Conservation (phyloP, 2,113 vertebrate genomes). For the Mola mola region DNA sequence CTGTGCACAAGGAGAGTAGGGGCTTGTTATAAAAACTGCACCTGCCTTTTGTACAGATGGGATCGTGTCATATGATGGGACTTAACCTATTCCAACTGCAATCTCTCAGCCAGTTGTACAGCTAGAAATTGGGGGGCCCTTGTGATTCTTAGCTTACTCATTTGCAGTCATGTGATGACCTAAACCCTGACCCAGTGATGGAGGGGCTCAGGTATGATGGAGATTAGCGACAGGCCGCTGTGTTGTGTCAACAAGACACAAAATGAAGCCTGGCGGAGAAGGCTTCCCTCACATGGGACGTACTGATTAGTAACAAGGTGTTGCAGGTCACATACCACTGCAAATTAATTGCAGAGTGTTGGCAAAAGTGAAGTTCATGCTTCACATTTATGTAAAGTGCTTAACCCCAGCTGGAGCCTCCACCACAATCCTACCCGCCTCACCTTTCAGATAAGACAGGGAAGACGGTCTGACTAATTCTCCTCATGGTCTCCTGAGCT, state of each 20-base stretch:
- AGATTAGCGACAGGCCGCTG: slow-evolving; percentile 61
- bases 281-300: slow-evolving; percentile 31
- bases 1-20: slow-evolving; percentile 16
- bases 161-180: slow-evolving; percentile 63
- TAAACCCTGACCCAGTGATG: slow-evolving; percentile 36
- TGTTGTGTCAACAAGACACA: slow-evolving; percentile 74
- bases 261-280: slow-evolving; percentile 16
- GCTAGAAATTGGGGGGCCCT: slow-evolving; percentile 20
- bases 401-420: slow-evolving; percentile 1
- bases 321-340: slow-evolving; percentile 13
- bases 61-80: slow-evolving; percentile 36
- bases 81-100: slow-evolving; percentile 11
- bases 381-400: not conserved
- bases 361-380: too few species aligned
- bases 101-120: slow-evolving; percentile 12
- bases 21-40: slow-evolving; percentile 38
- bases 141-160: slow-evolving; percentile 34
- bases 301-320: slow-evolving; percentile 19
- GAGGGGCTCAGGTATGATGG: slow-evolving; percentile 60
- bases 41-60: slow-evolving; percentile 31
- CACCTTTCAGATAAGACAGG: slow-evolving; percentile 26
- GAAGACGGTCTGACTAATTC: slow-evolving; percentile 23
- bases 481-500: slow-evolving; percentile 20
- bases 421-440: slow-evolving; percentile 3
- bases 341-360: slow-evolving; percentile 10